A percentile compares a stretch with the other conserved stretches of the same genome.
Conservation (phyloP, 2,113 vertebrate genomes). For the Dendrocopos noguchii region DNA sequence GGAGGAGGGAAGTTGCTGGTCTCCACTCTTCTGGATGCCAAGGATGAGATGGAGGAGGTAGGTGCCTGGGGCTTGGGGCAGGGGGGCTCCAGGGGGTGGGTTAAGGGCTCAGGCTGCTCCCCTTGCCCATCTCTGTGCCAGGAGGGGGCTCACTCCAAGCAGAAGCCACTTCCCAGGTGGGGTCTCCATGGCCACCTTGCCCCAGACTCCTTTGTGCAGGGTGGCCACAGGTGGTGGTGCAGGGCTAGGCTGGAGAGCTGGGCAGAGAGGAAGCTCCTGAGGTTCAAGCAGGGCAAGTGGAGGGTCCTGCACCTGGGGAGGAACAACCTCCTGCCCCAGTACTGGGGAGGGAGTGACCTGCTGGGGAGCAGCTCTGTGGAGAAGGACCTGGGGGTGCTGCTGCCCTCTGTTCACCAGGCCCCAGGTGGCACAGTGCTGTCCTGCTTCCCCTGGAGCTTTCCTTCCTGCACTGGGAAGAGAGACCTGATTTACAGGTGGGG, state of each 20-base stretch:
- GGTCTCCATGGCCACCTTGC: no score
- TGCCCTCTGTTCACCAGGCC: neutral
- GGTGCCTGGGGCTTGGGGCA: conserved; percentile 12
- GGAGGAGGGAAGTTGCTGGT: conserved; percentile 89
- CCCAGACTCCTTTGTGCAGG: accelerated
- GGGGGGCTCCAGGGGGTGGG: neutral
- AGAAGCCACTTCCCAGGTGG: neutral
- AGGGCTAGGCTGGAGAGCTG: accelerated
- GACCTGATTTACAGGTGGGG: neutral
- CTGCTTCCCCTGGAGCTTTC: neutral
- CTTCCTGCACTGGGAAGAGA: accelerated
- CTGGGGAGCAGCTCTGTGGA: no score
- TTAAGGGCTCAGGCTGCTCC: neutral
- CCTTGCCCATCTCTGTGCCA: neutral
- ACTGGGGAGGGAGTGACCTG: no score
- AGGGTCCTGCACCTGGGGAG: no score
- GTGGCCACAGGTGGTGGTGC: accelerated
- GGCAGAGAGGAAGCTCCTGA: no score
- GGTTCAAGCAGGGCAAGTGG: no score
- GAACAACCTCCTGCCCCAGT: no score
- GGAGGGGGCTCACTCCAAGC: neutral
- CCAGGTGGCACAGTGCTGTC: neutral
- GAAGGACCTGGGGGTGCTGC: no score
- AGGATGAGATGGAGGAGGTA: conserved; percentile 96
- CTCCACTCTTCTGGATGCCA: conserved; percentile 91